Conservation (phyloP, 2,888 invertebrate genomes). For the Steromphala cineraria region DNA sequence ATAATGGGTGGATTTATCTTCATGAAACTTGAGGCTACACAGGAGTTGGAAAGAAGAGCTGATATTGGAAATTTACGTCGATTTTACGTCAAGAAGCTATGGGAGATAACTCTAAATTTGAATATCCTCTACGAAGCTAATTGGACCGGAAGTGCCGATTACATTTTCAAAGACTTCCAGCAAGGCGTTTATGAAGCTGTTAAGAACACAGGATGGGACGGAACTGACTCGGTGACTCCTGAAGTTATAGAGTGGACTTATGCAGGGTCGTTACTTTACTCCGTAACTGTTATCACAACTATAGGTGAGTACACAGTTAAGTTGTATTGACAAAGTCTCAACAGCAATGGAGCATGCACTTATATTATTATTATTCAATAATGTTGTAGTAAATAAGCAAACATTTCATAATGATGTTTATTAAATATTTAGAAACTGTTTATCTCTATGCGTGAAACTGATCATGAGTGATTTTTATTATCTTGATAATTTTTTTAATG, state of each 20-base stretch:
- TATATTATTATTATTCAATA: too few relatives aligned
- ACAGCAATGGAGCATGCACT: too few relatives aligned
- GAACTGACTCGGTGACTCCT: constrained; percentile 75
- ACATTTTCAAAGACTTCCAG: constrained; percentile 87
- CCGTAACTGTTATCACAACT: constrained; percentile 90
- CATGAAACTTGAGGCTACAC: constrained; percentile 81
- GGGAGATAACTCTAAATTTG: constrained; percentile 90
- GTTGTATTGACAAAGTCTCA: not conserved
- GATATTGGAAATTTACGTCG: not conserved
- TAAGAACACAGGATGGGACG: constrained; percentile 87
- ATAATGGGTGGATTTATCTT: constrained; percentile 95
- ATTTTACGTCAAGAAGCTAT: constrained; percentile 77
- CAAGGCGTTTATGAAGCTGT: constrained; percentile 86
- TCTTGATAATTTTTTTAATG: too few relatives aligned
- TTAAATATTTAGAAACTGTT: too few relatives aligned
- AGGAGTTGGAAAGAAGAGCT: constrained; percentile 23
- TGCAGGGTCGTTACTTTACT: constrained; percentile 88
- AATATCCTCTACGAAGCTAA: constrained; percentile 90
- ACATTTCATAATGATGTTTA: too few relatives aligned
- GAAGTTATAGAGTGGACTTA: constrained; percentile 84
- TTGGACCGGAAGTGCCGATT: constrained; percentile 90
- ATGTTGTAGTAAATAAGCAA: too few relatives aligned
- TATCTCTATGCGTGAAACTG: too few relatives aligned
- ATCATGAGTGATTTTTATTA: too few relatives aligned
- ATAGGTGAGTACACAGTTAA: constrained; percentile 82